A percentile compares a stretch with the other conserved stretches of the same genome.
Evolutionary conservation across 2,888 invertebrate genomes (phyloP).

Genomic region (Chaitophorus viminalis): DNA sequence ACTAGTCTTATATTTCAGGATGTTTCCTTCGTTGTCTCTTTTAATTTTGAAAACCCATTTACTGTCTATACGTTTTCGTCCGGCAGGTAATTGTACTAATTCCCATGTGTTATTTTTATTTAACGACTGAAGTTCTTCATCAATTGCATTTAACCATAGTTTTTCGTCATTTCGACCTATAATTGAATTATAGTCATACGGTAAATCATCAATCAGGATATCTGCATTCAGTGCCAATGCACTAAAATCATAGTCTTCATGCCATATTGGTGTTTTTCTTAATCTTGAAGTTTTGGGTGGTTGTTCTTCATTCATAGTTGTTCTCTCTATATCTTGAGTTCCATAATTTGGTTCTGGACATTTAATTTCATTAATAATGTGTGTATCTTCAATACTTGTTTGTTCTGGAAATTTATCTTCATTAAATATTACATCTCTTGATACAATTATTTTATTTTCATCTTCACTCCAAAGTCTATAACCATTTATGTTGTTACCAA

Average conservation of each 20-base stretch:
- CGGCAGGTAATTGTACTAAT: neutral
- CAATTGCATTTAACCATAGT: neutral
- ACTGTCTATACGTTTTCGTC: neutral
- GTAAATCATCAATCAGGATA: neutral
- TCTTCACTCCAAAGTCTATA: slow-evolving; percentile 1
- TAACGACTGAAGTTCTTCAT: slow-evolving; percentile 13
- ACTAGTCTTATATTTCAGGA: neutral
- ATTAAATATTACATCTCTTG: slow-evolving; percentile 26
- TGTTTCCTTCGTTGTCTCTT: neutral
- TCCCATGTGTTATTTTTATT: neutral
- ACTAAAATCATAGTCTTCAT: neutral
- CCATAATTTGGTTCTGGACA: no score
- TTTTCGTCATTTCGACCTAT: neutral
- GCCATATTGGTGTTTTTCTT: neutral
- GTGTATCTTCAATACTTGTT: neutral
- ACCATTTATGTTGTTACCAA: slow-evolving; percentile 28
- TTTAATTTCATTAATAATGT: no score
- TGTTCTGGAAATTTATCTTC: neutral
- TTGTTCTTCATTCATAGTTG: neutral
- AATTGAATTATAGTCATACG: neutral
- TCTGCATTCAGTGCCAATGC: neutral
- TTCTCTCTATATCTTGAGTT: neutral
- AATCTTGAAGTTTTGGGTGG: neutral
- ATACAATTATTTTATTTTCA: neutral
- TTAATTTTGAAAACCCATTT: slow-evolving; percentile 1